Base-by-base conservation (phyloP, 2,797 vertebrate species). In the Forpus xanthops region DNA sequence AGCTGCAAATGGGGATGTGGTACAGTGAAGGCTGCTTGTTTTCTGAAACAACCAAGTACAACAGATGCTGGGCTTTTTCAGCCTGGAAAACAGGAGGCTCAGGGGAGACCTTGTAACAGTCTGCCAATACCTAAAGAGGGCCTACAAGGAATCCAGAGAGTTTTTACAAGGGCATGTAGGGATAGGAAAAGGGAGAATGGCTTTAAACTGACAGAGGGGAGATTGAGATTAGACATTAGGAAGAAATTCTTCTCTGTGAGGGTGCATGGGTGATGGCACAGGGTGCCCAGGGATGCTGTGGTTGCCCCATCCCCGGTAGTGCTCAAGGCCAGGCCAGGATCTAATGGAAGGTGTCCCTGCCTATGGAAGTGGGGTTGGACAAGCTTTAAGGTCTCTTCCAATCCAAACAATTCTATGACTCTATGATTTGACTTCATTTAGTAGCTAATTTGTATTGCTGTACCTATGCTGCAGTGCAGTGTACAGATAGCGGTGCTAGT, bases 1-100 rank as follows among this genome's bases (percentile, higher is more conserved):
- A 45, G 73, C 30, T 55, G 67, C 47, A 60, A 67, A 41, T 0
- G 5, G 35, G 6, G 20, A 12, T 0, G 2, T 8, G 17, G 12
- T 44, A 49, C 20, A 47, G 72, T 42, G 12, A 3, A 8, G 39
- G 58, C 30, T 72, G 30, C 30, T 25, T 20, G 13, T 21, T 16
- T 56, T 58, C 71, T 78, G 49, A 37, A 90, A 71, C 12, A 49
- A 30, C 3, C 8, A 12, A 67, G 17, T 12, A 28, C 8, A 3
- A 1, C 49, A 45, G 21, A 52, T 23, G 50, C 0, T 45, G 33
- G 19, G n/a, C 55, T 56, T 33, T 33, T 56, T 33, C 55, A 58
- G 55, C 55, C 55, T 24, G 21, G n/a, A 33, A 56, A 35, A 56
- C 14, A 56, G 21, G 24, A 56, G 55, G n/a, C 55, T 33, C 55